phyloP scores from a whole-genome alignment of 1,140 invertebrate genomes.

The Brachionus angularis region DNA sequence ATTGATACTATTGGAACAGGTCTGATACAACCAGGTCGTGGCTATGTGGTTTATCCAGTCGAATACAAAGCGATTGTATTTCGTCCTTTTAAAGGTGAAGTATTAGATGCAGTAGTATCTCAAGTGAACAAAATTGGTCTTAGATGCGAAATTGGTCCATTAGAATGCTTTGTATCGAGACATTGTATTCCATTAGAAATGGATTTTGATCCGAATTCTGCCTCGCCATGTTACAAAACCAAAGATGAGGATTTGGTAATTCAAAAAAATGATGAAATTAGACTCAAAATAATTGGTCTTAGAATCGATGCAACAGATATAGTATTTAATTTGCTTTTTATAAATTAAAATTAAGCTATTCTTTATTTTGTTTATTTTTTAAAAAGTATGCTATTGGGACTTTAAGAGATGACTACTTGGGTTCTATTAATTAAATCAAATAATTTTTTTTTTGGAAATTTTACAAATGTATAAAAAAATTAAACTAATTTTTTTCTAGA shows the following conservation, averaged over 20 bases:
- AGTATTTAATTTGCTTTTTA: slow-evolving; percentile 56
- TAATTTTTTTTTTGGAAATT: too few relatives aligned
- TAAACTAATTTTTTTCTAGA: too few relatives aligned
- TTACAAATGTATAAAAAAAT: too few relatives aligned
- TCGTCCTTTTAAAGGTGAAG: slow-evolving; percentile 97
- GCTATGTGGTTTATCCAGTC: slow-evolving; percentile 96
- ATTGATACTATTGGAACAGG: slow-evolving; percentile 98
- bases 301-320: slow-evolving; percentile 83
- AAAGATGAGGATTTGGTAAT: slow-evolving; percentile 96
- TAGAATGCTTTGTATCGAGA: slow-evolving; percentile 97
- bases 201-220: slow-evolving; percentile 96
- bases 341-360: slow-evolving; percentile 55
- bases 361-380: slow-evolving; percentile 53
- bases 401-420: slow-evolving; percentile 93
- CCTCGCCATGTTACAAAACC: slow-evolving; percentile 95
- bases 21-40: slow-evolving; percentile 90
- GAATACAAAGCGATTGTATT: slow-evolving; percentile 99
- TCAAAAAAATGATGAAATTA: slow-evolving; percentile 93
- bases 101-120: slow-evolving; percentile 94
- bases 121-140: slow-evolving; percentile 99
- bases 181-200: slow-evolving; percentile 98
- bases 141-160: slow-evolving; percentile 98
- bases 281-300: slow-evolving; percentile 92
- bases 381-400: slow-evolving; percentile 93
- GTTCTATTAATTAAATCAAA: slow-evolving; percentile 54